These are phyloP conservation scores for Cephalotes varians DNA, from an alignment of 2,888 invertebrate genomes.

Conservation along the genomic window DNA sequence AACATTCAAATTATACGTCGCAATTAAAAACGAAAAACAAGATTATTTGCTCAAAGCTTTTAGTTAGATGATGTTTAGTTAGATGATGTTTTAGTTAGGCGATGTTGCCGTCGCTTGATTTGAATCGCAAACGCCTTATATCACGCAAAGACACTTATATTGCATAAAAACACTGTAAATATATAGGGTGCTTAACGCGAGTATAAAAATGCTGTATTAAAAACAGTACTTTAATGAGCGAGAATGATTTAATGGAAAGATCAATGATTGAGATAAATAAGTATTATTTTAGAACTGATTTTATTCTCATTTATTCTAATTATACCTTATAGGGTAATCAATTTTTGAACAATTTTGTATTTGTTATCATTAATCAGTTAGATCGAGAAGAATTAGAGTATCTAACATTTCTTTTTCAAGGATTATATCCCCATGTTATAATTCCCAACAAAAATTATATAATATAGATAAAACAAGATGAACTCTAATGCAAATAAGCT, in stretches of 20 bases:
- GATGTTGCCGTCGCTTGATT: conserved; percentile 31
- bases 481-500: background rate
- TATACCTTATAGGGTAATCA: no score
- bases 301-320: conserved; percentile 7
- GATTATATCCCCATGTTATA: background rate
- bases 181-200: background rate
- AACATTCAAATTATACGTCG: background rate
- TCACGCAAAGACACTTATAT: background rate
- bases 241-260: background rate
- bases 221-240: conserved; percentile 1
- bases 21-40: background rate
- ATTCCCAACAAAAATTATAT: background rate
- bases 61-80: background rate
- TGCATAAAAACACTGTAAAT: background rate
- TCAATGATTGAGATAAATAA: background rate
- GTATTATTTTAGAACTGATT: background rate
- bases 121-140: background rate
- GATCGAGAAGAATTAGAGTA: background rate
- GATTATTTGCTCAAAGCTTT: background rate
- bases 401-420: background rate
- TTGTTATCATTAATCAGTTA: background rate
- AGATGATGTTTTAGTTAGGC: background rate
- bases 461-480: background rate
- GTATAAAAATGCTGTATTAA: background rate
- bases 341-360: background rate